phyloP scores from a whole-genome alignment of 2,797 vertebrate species.

The Enteromius mattozi region DNA sequence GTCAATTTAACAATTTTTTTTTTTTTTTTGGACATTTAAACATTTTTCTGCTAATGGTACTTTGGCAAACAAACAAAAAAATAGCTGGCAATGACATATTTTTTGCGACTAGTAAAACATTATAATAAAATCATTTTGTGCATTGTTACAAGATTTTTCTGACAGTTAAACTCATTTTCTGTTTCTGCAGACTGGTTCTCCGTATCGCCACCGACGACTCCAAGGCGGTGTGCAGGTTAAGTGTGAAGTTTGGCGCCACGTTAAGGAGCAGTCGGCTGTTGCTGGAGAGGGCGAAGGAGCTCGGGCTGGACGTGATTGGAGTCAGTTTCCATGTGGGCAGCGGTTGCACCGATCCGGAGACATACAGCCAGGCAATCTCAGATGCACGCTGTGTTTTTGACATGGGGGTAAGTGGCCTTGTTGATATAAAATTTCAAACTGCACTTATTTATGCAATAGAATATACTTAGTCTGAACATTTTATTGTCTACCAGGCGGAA shows the following conservation, averaged over 20 bases:
- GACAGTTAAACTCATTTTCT: not conserved
- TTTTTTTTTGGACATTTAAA: too few relatives aligned
- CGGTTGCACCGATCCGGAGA: conserved; percentile 90
- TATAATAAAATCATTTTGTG: not conserved
- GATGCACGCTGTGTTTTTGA: conserved; percentile 96
- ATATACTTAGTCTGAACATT: not conserved
- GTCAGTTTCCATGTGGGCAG: conserved; percentile 99
- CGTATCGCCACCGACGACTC: conserved; percentile 97
- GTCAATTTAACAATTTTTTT: too few relatives aligned
- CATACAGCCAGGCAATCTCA: conserved; percentile 89
- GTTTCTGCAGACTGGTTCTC: conserved; percentile 86
- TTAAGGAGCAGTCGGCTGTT: conserved; percentile 90
- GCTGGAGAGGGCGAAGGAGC: conserved; percentile 88
- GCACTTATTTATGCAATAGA: not conserved
- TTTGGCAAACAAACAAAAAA: not conserved
- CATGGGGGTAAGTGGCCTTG: conserved; percentile 86
- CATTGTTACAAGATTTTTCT: not conserved
- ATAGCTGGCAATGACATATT: rapidly evolving
- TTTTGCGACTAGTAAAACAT: not conserved
- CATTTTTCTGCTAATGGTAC: not conserved
- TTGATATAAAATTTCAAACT: not conserved
- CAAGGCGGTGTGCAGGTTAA: conserved; percentile 92
- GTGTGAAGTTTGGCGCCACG: conserved; percentile 94
- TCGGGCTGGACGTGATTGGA: conserved; percentile 89
- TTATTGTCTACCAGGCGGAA: conserved; percentile 78